phyloP scores from a whole-genome alignment of 2,888 invertebrate genomes.

The Dasypolia templi region DNA sequence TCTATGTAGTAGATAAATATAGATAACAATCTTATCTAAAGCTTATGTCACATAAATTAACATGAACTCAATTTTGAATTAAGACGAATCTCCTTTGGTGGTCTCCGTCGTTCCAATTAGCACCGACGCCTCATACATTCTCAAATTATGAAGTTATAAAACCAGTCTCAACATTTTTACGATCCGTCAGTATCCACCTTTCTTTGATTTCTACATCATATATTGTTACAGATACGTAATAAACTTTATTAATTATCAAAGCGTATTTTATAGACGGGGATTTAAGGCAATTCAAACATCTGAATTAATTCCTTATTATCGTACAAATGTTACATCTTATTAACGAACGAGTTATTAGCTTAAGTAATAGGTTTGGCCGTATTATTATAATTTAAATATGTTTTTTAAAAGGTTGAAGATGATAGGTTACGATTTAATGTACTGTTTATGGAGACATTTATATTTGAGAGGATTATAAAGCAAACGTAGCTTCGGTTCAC shows the following conservation, averaged over 20 bases:
- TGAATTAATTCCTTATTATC: conserved; percentile 73
- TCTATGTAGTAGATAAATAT: conserved; percentile 25
- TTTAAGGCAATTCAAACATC: conserved; percentile 71
- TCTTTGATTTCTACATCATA: conserved; percentile 71
- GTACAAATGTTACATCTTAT: conserved; percentile 71
- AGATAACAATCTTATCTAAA: conserved; percentile 53
- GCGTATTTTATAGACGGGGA: conserved; percentile 71
- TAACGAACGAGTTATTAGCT: conserved; percentile 67
- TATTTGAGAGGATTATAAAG: conserved; percentile 40
- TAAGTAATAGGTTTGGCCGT: conserved; percentile 64
- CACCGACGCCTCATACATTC: conserved; percentile 76
- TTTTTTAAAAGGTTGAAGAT: conserved; percentile 69
- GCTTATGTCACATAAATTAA: conserved; percentile 62
- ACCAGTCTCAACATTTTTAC: conserved; percentile 76
- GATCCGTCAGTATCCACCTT: conserved; percentile 70
- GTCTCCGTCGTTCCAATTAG: conserved; percentile 83
- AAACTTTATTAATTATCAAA: conserved; percentile 77
- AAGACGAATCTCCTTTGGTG: conserved; percentile 81
- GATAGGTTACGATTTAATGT: conserved; percentile 69
- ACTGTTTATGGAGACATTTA: conserved; percentile 65
- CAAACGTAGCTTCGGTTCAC: conserved; percentile 17
- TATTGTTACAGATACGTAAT: conserved; percentile 72
- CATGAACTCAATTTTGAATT: conserved; percentile 69
- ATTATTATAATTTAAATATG: conserved; percentile 72
- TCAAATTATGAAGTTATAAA: conserved; percentile 76